Evolutionary conservation across 2,113 vertebrate genomes (phyloP).

Genomic region (Brachypodius melanocephalos): DNA sequence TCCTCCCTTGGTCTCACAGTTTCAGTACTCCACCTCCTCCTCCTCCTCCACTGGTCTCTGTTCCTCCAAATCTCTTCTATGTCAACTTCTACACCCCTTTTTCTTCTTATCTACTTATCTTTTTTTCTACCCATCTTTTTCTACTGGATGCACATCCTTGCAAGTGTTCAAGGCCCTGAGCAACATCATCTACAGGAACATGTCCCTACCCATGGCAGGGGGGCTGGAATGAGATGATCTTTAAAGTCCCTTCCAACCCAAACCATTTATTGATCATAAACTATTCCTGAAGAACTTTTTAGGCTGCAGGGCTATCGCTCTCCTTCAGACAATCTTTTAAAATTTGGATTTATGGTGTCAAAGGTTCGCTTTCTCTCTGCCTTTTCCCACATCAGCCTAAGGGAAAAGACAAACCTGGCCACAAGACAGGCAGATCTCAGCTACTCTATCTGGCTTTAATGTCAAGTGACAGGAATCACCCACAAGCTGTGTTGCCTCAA

Average conservation of each 20-base stretch:
- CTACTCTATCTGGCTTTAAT: background rate
- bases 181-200: rapidly evolving
- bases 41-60: background rate
- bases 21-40: background rate
- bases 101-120: background rate
- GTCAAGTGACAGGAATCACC: background rate
- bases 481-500: background rate
- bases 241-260: background rate
- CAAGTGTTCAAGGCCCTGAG: background rate
- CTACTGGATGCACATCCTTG: background rate
- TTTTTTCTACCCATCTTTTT: background rate
- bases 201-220: background rate
- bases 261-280: background rate
- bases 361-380: background rate
- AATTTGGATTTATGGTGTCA: background rate
- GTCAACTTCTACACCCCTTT: background rate
- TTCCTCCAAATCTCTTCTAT: background rate
- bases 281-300: background rate
- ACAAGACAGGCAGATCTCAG: background rate
- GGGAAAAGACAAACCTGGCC: background rate
- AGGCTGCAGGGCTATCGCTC: background rate
- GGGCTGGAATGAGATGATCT: background rate
- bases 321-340: background rate
- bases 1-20: background rate
- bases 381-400: background rate